These are phyloP conservation scores for Labeo calbasu DNA, from an alignment of 2,797 vertebrate genomes.

Conservation along the genomic window DNA sequence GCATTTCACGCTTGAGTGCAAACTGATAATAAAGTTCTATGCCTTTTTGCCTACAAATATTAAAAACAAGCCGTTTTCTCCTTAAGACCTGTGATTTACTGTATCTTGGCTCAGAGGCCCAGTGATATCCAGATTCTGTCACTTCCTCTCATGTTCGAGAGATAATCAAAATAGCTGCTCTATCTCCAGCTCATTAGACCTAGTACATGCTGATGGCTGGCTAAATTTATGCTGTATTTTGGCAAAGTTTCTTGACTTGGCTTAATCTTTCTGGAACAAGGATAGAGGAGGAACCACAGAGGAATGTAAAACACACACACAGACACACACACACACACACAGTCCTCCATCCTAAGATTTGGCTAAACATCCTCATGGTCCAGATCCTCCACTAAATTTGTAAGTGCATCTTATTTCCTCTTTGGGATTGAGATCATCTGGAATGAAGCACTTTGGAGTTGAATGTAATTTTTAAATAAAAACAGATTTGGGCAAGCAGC, in stretches of 20 bases:
- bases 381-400: not conserved
- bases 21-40: not conserved
- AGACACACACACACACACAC: not conserved
- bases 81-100: constrained; percentile 12
- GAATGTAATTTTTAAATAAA: constrained; percentile 9
- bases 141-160: constrained; percentile 57
- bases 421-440: not conserved
- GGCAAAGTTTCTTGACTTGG: constrained; percentile 63
- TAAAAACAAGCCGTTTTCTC: not conserved
- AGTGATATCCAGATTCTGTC: constrained; percentile 35
- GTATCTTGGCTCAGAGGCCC: constrained; percentile 52
- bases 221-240: constrained; percentile 73
- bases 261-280: constrained; percentile 49
- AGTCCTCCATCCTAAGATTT: constrained; percentile 11
- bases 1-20: not conserved
- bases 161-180: constrained; percentile 71
- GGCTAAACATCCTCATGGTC: constrained; percentile 4
- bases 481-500: not conserved
- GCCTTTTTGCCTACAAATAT: not conserved
- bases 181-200: constrained; percentile 73
- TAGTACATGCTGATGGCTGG: constrained; percentile 62
- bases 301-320: constrained; percentile 19
- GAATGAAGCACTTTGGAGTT: not conserved
- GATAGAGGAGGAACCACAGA: constrained; percentile 48
- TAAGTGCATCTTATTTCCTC: not conserved